A percentile compares a stretch with the other conserved stretches of the same genome.
These are phyloP conservation scores for Drosophila nikananu DNA, from an alignment of 1,140 invertebrate species.

Conservation along the genomic window DNA sequence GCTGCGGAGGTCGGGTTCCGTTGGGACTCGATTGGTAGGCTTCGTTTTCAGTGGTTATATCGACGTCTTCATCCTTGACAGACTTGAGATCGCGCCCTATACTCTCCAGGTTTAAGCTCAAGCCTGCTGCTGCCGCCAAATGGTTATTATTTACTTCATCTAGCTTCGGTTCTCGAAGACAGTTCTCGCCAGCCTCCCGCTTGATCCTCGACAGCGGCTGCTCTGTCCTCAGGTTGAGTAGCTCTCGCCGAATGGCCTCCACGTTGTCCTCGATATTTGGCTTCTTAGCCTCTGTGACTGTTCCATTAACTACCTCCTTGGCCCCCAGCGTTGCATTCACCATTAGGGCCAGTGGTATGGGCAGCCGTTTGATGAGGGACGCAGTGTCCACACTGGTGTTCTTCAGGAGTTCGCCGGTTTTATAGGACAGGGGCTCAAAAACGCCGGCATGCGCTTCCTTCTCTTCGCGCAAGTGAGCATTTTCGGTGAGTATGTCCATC, in stretches of 20 bases:
- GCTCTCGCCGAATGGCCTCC: constrained; percentile 75
- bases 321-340: constrained; percentile 45
- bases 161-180: constrained; percentile 61
- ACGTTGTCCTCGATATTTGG: constrained; percentile 62
- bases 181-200: constrained; percentile 63
- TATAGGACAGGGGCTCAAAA: constrained; percentile 79
- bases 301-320: constrained; percentile 13
- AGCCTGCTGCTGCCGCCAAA: constrained; percentile 18
- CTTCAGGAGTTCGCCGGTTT: constrained; percentile 65
- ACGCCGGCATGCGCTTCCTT: constrained; percentile 67
- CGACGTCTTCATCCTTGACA: constrained; percentile 57
- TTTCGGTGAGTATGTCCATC: constrained; percentile 71
- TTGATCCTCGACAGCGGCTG: constrained; percentile 33
- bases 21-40: constrained; percentile 27
- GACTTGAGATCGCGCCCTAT: constrained; percentile 81
- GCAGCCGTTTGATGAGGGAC: constrained; percentile 52
- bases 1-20: constrained; percentile 26
- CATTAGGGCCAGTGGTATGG: constrained; percentile 69
- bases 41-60: constrained; percentile 29
- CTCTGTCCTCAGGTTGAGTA: constrained; percentile 60
- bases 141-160: constrained; percentile 36
- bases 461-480: constrained; percentile 59
- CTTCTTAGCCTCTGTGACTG: constrained; percentile 20
- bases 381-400: constrained; percentile 47
- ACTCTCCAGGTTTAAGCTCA: constrained; percentile 61